Evolutionary conservation across 2,797 vertebrate species (phyloP), one percentile per base, ranked within the genome.

Genomic region (Buceros bicornis): DNA sequence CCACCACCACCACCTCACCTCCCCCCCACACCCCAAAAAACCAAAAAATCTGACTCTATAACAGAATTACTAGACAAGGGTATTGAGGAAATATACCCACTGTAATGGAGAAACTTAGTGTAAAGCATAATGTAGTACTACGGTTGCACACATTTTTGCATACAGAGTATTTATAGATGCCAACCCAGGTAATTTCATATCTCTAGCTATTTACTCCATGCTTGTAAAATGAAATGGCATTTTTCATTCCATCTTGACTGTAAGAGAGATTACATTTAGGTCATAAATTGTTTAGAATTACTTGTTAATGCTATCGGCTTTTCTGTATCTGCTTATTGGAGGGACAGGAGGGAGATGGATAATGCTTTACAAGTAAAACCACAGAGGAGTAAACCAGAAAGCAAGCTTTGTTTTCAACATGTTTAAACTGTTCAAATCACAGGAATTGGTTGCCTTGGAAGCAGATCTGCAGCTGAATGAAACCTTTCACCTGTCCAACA

Each of bases 401-500:
- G 45, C n/a, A 74, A 89, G 81, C 71, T 95, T 88, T 97, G 94
- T 95, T 96, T 95, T 85, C 50, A 78, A 62, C 74, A 74, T 43
- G 61, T 87, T 95, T 93, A 85, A 96, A 78, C 78, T 61, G 64
- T 69, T 95, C 78, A 94, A 58, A 89, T 93, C 64, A 93, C 89
- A 94, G 51, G 61, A 85, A 92, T 71, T 1, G n/a, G 94, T 95
- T 95, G 86, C 90, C 25, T 90, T 95, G 94, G 95, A 95, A 96
- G 94, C 92, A 93, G 74, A 94, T 92, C 88, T 71, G 87, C 81
- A 92, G 65, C 54, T 92, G 84, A 96, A 96, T 81, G 71, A 95
- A 96, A 97, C 87, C 90, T 89, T 95, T 96, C 93, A 96, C 95
- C 95, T 95, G 90, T 91, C 93, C 94, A 89, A 65, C 51, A 76